phyloP scores from a whole-genome alignment of 2,797 vertebrate genomes.

The Rachycentron canadum region DNA sequence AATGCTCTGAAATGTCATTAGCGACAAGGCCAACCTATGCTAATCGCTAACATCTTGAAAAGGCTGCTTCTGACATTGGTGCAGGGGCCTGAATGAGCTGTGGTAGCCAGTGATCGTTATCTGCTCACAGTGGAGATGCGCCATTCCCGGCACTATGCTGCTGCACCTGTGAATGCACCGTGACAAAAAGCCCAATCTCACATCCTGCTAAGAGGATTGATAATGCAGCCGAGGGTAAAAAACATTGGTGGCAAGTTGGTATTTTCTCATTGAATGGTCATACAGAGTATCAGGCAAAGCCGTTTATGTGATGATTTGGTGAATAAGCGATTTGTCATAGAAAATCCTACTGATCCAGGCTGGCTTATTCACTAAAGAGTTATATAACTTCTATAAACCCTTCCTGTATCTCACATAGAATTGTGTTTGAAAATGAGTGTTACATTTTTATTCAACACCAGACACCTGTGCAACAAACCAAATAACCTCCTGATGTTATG shows the following conservation, averaged over 20 bases:
- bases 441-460: slow-evolving; percentile 69
- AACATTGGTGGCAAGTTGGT: slow-evolving; percentile 65
- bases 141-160: slow-evolving; percentile 33
- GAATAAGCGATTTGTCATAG: slow-evolving; percentile 76
- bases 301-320: slow-evolving; percentile 78
- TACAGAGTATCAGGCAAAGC: slow-evolving; percentile 67
- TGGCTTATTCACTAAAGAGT: slow-evolving; percentile 71
- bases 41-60: slow-evolving; percentile 77
- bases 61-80: slow-evolving; percentile 67
- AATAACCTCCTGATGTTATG: slow-evolving; percentile 63
- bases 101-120: slow-evolving; percentile 70
- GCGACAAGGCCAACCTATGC: slow-evolving; percentile 58
- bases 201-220: slow-evolving; percentile 72
- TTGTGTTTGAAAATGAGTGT: slow-evolving; percentile 75
- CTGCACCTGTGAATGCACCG: slow-evolving; percentile 65
- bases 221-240: slow-evolving; percentile 66
- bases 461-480: slow-evolving; percentile 68
- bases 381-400: slow-evolving; percentile 67
- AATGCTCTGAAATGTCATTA: slow-evolving; percentile 74
- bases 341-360: slow-evolving; percentile 78
- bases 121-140: slow-evolving; percentile 37
- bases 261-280: slow-evolving; percentile 70
- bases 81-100: slow-evolving; percentile 58
- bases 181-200: slow-evolving; percentile 68
- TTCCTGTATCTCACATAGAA: slow-evolving; percentile 64